Conservation (phyloP, 1,140 invertebrate species). For the Cherax quadricarinatus region DNA sequence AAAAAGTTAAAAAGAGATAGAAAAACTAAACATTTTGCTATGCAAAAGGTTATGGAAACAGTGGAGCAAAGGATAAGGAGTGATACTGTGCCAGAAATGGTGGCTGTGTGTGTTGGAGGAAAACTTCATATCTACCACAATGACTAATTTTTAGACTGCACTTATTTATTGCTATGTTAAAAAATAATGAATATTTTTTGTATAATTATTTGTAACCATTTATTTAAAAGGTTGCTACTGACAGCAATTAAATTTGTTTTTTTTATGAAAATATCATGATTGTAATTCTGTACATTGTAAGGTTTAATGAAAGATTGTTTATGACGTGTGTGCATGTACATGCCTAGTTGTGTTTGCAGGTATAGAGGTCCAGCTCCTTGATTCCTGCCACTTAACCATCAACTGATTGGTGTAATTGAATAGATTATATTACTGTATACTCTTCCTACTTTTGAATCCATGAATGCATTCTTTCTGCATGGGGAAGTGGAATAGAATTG, state of each 20-base stretch:
- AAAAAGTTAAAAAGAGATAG: conserved; percentile 1
- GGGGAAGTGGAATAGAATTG: too few relatives aligned
- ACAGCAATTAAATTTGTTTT: background rate
- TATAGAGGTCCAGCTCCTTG: too few relatives aligned
- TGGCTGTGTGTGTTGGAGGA: conserved; percentile 43
- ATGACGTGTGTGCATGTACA: background rate
- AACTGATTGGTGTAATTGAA: too few relatives aligned
- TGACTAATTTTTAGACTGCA: background rate
- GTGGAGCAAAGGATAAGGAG: conserved; percentile 3
- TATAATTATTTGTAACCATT: background rate
- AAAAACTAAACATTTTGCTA: conserved; percentile 24
- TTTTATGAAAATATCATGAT: background rate
- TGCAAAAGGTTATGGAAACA: conserved; percentile 37
- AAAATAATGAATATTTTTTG: background rate
- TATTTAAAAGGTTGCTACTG: too few relatives aligned
- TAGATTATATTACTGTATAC: too few relatives aligned
- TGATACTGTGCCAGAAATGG: conserved; percentile 40
- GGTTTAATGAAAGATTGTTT: background rate
- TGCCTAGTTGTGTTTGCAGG: too few relatives aligned
- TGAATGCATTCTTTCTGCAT: too few relatives aligned
- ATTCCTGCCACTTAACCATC: too few relatives aligned
- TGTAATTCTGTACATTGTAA: background rate
- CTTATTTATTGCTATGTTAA: background rate
- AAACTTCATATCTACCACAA: conserved; percentile 42
- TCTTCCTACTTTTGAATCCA: too few relatives aligned